Evolutionary conservation across 1,140 invertebrate genomes (phyloP), one percentile per base, ranked within the genome.

Genomic region (Ruditapes philippinarum): DNA sequence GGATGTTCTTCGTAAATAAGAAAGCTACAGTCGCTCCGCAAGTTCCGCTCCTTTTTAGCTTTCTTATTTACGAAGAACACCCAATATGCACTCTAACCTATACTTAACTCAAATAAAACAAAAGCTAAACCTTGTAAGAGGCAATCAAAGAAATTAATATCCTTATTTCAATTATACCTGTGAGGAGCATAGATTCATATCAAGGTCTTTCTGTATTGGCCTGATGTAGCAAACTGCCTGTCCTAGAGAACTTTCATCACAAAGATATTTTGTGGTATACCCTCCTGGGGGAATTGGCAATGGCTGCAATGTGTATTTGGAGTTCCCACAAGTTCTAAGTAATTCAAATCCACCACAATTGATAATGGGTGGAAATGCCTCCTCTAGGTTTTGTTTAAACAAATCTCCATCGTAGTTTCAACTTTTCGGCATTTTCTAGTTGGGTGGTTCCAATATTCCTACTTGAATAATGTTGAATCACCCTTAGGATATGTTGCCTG

Each of bases 161-260:
- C n/a, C n/a, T n/a, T n/a, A n/a, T n/a, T n/a, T n/a, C n/a, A n/a
- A n/a, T n/a, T n/a, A n/a, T n/a, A n/a, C n/a, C 60, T 33, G 9
- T 11, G 9, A 65, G 7, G 7, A 7, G n/a, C 60, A 65, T n/a
- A n/a, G n/a, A n/a, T 65, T 65, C 9, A 40, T 7, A 40, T 74
- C 70, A 19, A 74, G 70, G n/a, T 74, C 70, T 40, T n/a, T 40
- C 38, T 74, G 70, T 9, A 74, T 74, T 33, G 70, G 70, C 70
- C 70, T 74, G 5, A 74, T 33, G 70, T 74, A 74, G 33, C 70
- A 74, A 12, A 74, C 12, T 12, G 70, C 70, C 70, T 74, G 70
- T 5, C 5, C 5, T 9, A 74, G 70, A 33, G 9, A 17, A n/a
- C 70, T 74, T 4, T n/a, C n/a, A n/a, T 74, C 70, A 74, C 38